Base-by-base conservation (phyloP, 2,888 invertebrate genomes). In the Hanleya hanleyi region DNA sequence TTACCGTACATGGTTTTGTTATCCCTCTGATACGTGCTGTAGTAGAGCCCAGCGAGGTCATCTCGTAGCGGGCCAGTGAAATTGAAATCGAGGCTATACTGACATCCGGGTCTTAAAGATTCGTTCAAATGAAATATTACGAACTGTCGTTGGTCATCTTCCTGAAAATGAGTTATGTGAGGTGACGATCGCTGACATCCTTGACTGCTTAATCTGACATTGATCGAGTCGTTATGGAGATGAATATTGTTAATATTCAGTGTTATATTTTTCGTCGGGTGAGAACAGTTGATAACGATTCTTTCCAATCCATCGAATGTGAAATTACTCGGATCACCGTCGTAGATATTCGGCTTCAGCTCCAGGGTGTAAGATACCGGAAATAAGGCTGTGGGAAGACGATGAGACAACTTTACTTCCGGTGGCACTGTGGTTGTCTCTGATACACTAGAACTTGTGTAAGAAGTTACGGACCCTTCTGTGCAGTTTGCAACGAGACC, bases 51-150 rank as follows among this genome's bases (percentile, higher is more conserved):
- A 2, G 36, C 47, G 18, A 70, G n/a, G 33, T 70, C 70, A 33
- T 65, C 41, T 26, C 94, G 94, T 69, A 96, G 91, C 76, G 93
- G 91, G 0, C 96, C 96, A 22, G 92, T 91, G 85, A 94, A 96
- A 65, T 93, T 92, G 70, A 96, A 93, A 78, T 93, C 91, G 78
- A 96, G 87, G 70, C 93, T 90, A 88, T 95, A 96, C 78, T 93
- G 92, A 64, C 92, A 91, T n/a, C 93, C 94, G 26, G 90, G 91
- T 79, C 91, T 91, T 74, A 96, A 88, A 26, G 91, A 89, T 69
- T 93, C 92, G 32, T 92, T 91, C 81, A 95, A 89, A 70, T 92
- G 91, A 75, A 96, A 90, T 36, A 94, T 67, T 18, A 70, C 67
- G 66, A 74, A 77, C 70, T 78, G 76, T 35, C 74, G 15, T 32